phyloP scores from a whole-genome alignment of 1,140 invertebrate genomes.

The Neodiprion fabricii region DNA sequence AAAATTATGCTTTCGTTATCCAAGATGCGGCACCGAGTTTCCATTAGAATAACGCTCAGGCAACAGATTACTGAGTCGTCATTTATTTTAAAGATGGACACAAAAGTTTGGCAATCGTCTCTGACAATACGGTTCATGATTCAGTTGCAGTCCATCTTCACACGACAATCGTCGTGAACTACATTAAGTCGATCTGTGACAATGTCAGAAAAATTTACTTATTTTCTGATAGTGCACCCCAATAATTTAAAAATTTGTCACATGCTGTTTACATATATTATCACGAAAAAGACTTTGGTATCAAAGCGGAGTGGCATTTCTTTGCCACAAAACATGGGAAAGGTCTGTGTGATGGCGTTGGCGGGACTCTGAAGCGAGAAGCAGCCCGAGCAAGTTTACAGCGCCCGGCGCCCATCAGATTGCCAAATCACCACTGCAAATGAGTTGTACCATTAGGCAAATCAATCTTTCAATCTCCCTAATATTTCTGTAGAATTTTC shows the following conservation, averaged over 20 bases:
- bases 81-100: slow-evolving; percentile 27
- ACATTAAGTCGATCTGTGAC: slow-evolving; percentile 22
- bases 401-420: slow-evolving; percentile 11
- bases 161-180: slow-evolving; percentile 17
- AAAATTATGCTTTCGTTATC: slow-evolving; percentile 26
- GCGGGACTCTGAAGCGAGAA: slow-evolving; percentile 27
- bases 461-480: background rate
- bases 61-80: slow-evolving; percentile 39
- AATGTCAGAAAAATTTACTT: slow-evolving; percentile 25
- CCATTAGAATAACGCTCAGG: slow-evolving; percentile 41
- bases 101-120: slow-evolving; percentile 26
- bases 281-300: slow-evolving; percentile 27
- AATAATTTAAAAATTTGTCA: slow-evolving; percentile 39
- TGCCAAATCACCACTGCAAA: slow-evolving; percentile 23
- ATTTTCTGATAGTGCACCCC: slow-evolving; percentile 28
- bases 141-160: slow-evolving; percentile 26
- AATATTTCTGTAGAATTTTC: slow-evolving; percentile 18
- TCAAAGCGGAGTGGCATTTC: slow-evolving; percentile 40
- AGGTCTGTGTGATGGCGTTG: slow-evolving; percentile 33
- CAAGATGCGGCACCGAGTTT: slow-evolving; percentile 39
- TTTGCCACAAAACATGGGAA: slow-evolving; percentile 45
- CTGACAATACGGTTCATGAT: slow-evolving; percentile 28
- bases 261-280: slow-evolving; percentile 28
- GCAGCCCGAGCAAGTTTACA: slow-evolving; percentile 32
- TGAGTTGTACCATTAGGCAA: background rate